Conservation (phyloP, 2,113 vertebrate genomes). For the Rhea americana region DNA sequence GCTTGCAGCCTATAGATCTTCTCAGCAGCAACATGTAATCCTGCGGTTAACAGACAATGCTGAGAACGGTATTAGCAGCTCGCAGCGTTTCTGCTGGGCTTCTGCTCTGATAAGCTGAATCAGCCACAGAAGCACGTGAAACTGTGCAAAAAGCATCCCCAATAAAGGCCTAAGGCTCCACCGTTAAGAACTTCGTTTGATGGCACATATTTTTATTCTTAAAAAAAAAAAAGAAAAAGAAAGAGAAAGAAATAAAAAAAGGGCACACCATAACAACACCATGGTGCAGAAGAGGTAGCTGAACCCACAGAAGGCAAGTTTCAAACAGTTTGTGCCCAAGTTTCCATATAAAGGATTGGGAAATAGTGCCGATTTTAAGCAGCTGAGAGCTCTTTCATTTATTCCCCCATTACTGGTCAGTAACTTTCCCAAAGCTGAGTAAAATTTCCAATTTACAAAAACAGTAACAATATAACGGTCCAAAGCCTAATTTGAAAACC, state of each 20-base stretch:
- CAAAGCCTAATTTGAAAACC: rapidly evolving
- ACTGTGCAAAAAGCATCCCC: background rate
- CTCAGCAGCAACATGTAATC: background rate
- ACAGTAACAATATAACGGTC: background rate
- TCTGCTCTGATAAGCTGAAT: background rate
- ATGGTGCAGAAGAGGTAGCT: background rate
- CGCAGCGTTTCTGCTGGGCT: background rate
- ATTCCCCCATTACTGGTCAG: background rate
- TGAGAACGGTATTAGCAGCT: background rate
- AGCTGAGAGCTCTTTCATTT: background rate
- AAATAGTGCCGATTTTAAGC: background rate
- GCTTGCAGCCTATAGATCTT: background rate
- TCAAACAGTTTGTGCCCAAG: background rate
- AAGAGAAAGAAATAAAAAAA: no score
- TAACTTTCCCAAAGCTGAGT: background rate
- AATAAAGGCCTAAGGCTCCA: background rate
- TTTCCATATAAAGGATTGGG: background rate
- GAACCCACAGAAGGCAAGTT: background rate
- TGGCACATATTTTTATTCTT: background rate
- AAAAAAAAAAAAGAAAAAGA: background rate
- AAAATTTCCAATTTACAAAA: background rate
- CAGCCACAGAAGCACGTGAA: background rate
- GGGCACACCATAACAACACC: rapidly evolving
- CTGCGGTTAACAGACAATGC: background rate
- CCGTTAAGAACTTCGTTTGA: no score